Conservation (phyloP, 2,113 vertebrate genomes). For the Eudyptes chrysolophus region DNA sequence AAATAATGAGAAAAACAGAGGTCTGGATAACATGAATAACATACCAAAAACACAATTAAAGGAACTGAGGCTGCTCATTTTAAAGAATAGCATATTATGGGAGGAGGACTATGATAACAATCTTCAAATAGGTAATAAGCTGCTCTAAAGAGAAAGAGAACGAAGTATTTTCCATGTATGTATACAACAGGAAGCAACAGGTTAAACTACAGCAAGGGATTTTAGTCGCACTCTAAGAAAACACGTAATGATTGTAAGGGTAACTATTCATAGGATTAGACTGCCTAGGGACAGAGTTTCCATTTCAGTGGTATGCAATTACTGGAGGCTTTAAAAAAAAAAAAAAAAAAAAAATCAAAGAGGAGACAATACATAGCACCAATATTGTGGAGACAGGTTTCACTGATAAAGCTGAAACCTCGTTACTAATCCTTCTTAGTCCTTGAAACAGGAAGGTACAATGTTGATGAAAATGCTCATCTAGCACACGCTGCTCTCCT, state of each 20-base stretch:
- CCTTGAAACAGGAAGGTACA: not conserved
- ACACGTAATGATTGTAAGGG: not conserved
- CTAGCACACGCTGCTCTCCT: not conserved
- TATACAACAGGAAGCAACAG: not conserved
- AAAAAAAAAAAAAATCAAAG: not conserved
- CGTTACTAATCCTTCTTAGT: not conserved
- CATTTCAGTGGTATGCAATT: not conserved
- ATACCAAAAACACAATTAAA: not conserved
- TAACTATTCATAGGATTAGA: not conserved
- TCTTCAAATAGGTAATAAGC: not conserved
- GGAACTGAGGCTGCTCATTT: not conserved
- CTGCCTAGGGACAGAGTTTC: not conserved
- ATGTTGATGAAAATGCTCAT: not conserved
- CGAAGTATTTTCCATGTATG: not conserved
- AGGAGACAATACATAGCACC: not conserved
- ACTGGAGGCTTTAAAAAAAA: not conserved
- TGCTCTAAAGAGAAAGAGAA: not conserved
- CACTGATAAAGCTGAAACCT: constrained; percentile 7
- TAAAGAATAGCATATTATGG: not conserved
- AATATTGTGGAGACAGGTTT: not conserved
- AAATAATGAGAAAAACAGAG: not conserved
- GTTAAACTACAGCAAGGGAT: not conserved
- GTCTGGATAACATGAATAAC: not conserved
- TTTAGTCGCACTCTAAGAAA: not conserved
- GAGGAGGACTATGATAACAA: not conserved